Evolutionary conservation across 2,888 invertebrate species (phyloP), one percentile per base, ranked within the genome.

Genomic region (Balanococcus diminutus): DNA sequence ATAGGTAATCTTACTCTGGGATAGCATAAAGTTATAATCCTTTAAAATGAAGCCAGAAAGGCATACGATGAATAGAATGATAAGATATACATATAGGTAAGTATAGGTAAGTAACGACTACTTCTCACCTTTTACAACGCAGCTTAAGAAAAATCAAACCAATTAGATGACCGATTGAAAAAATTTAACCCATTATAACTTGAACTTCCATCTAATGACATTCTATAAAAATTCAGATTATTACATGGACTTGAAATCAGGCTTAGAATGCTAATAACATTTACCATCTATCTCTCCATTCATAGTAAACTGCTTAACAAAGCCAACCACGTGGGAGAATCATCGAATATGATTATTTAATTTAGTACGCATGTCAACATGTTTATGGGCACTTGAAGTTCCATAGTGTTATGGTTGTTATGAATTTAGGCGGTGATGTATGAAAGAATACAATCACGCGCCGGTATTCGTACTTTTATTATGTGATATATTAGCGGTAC

Each of bases 241-340:
- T 36, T 36, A 79, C 32, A 36, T 36, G n/a, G n/a, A 36, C 67
- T 67, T 28, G 67, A 79, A 79, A 79, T 79, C 32, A 22, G 19
- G 75, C 75, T 32, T 22, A 36, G 75, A 79, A 79, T 36, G 75
- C 75, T 36, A 79, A 79, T 79, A 36, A 79, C 36, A 36, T 79
- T 79, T 36, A 79, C 31, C 19, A 79, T 36, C 36, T 36, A 79
- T 79, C 75, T 6, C 75, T 79, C 75, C n/a, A 79, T 79, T 32
- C 36, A 79, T 28, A 79, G 36, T 11, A 28, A 79, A 36, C 36
- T 79, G 36, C 36, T 79, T 36, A 79, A 79, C 75, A 79, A 79
- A 36, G 67, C n/a, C n/a, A 79, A 79, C 75, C 75, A 79, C 75
- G 75, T 79, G 75, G 75, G 75, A 79, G 75, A 79, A 79, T 79